Evolutionary conservation across 2,888 invertebrate species (phyloP).

Genomic region (Chalcis sispes): DNA sequence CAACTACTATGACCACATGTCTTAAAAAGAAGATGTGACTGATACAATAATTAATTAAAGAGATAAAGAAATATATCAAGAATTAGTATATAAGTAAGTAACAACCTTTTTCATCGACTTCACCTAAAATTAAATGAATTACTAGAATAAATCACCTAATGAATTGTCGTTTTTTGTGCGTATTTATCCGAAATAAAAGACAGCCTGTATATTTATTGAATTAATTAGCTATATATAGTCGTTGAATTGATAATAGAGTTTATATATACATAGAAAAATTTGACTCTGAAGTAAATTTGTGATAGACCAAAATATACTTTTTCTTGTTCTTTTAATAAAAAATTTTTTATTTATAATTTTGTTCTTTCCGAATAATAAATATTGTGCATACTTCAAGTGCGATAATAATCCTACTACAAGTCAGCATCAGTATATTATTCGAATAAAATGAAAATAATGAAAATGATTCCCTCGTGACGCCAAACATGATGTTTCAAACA

Average conservation of each 20-base stretch:
- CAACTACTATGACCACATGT: conserved; percentile 26
- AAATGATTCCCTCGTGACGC: conserved; percentile 25
- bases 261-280: conserved; percentile 27
- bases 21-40: conserved; percentile 33
- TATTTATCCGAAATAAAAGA: conserved; percentile 18
- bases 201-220: conserved; percentile 30
- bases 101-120: conserved; percentile 44
- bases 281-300: conserved; percentile 37
- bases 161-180: conserved; percentile 28
- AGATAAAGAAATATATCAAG: conserved; percentile 18
- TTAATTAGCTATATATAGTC: conserved; percentile 21
- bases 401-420: conserved; percentile 4
- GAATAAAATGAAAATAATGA: conserved; percentile 8
- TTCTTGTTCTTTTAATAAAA: conserved; percentile 10
- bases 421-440: conserved; percentile 22
- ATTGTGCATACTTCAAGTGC: conserved; percentile 2
- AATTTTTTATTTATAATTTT: conserved; percentile 10
- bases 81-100: conserved; percentile 21
- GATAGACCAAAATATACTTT: conserved; percentile 11
- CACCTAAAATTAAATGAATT: conserved; percentile 9
- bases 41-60: conserved; percentile 51
- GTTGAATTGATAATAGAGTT: conserved; percentile 41
- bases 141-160: conserved; percentile 8
- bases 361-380: conserved; percentile 18
- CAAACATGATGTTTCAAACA: conserved; percentile 35